These are phyloP conservation scores for Malthinus seriepunctatus DNA, from an alignment of 2,888 invertebrate species.

Conservation along the genomic window DNA sequence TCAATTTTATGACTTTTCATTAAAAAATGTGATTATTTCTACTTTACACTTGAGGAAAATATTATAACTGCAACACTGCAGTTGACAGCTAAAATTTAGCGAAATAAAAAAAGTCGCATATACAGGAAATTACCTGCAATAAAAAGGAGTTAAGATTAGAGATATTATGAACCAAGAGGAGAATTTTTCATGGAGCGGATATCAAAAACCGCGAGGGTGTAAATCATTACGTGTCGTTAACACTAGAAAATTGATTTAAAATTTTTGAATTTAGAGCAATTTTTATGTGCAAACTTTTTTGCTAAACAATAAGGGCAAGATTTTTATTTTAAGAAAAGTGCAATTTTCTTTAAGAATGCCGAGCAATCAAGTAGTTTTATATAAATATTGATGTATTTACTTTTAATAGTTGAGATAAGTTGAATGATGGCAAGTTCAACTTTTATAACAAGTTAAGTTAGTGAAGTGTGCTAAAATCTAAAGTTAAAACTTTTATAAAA, in stretches of 20 bases:
- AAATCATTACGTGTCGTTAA: conserved; percentile 38
- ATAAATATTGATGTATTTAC: too few relatives aligned
- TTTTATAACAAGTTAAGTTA: too few relatives aligned
- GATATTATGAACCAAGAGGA: conserved; percentile 17
- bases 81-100: conserved; percentile 16
- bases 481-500: too few relatives aligned
- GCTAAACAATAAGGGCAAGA: background rate
- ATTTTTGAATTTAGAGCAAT: conserved; percentile 21
- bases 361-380: too few relatives aligned
- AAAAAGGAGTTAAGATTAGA: conserved; percentile 30
- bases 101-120: conserved; percentile 13
- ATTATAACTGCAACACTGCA: conserved; percentile 1
- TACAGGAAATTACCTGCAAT: conserved; percentile 37
- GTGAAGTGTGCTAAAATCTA: too few relatives aligned
- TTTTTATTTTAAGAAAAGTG: too few relatives aligned
- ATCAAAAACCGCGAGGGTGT: conserved; percentile 24
- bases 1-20: too few relatives aligned
- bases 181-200: conserved; percentile 17
- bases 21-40: too few relatives aligned
- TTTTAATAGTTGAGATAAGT: too few relatives aligned
- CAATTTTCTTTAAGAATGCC: too few relatives aligned
- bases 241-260: conserved; percentile 36
- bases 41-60: too few relatives aligned
- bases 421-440: too few relatives aligned
- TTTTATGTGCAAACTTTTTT: conserved; percentile 4